Conservation (phyloP, 2,797 vertebrate genomes). For the Adrianichthys oophorus region DNA sequence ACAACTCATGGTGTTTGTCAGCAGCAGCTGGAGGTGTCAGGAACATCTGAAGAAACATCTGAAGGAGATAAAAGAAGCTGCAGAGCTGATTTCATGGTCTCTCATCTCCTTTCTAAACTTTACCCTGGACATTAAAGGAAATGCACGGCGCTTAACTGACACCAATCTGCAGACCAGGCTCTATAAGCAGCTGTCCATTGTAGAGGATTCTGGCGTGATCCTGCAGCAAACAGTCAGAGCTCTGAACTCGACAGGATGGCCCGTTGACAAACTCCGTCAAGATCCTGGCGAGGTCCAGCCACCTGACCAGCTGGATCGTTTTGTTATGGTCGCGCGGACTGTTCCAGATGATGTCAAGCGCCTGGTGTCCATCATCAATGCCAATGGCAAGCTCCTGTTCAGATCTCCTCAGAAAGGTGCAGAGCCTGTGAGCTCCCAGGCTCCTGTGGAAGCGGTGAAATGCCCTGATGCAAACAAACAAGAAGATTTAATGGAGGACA, state of each 20-base stretch:
- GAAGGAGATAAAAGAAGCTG: constrained; percentile 79
- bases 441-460: constrained; percentile 35
- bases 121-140: constrained; percentile 77
- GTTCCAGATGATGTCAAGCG: constrained; percentile 91
- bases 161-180: constrained; percentile 85
- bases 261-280: constrained; percentile 79
- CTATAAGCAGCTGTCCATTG: constrained; percentile 83
- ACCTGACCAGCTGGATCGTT: constrained; percentile 89
- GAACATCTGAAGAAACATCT: constrained; percentile 85
- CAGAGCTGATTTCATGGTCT: constrained; percentile 75
- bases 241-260: constrained; percentile 81
- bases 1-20: constrained; percentile 89
- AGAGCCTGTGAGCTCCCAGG: constrained; percentile 39
- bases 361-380: constrained; percentile 90
- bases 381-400: constrained; percentile 92
- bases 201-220: constrained; percentile 84
- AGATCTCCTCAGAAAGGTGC: constrained; percentile 60
- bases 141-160: constrained; percentile 76
- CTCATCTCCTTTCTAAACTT: constrained; percentile 85
- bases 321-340: constrained; percentile 89
- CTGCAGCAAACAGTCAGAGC: constrained; percentile 80
- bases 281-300: constrained; percentile 74
- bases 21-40: constrained; percentile 87
- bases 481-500: constrained; percentile 62
- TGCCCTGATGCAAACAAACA: constrained; percentile 26